Evolutionary conservation across 2,797 vertebrate genomes (phyloP).

Genomic region (Gymnoscopelus microlampas): DNA sequence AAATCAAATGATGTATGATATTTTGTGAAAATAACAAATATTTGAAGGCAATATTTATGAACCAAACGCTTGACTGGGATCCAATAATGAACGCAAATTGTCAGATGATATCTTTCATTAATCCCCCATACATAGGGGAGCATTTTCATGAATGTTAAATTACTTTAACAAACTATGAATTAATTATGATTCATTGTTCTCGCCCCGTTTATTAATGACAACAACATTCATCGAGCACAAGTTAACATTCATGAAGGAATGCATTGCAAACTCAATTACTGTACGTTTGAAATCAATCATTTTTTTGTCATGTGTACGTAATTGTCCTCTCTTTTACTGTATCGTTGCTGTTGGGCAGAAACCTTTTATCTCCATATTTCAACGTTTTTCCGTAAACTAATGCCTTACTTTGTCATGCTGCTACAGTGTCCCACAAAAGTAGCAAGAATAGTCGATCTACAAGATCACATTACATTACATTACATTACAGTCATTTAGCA

Average conservation of each 20-base stretch:
- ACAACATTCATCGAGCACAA: conserved; percentile 3
- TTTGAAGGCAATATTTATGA: too few relatives aligned
- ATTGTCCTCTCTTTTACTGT: too few relatives aligned
- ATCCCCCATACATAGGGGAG: conserved; percentile 14
- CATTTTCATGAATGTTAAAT: conserved; percentile 39
- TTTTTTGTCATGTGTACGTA: too few relatives aligned
- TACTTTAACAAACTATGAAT: conserved; percentile 39
- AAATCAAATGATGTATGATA: not conserved
- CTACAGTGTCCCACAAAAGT: not conserved
- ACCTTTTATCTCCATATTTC: too few relatives aligned
- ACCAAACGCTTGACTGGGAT: conserved; percentile 17
- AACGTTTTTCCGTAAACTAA: too few relatives aligned
- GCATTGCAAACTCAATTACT: conserved; percentile 28
- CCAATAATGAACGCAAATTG: conserved; percentile 18
- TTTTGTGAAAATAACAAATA: too few relatives aligned
- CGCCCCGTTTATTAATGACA: conserved; percentile 16
- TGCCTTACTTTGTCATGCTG: too few relatives aligned
- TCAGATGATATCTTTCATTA: conserved; percentile 39
- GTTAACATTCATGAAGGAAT: not conserved
- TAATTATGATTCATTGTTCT: conserved; percentile 24
- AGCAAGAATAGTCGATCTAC: not conserved
- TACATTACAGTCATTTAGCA: too few relatives aligned
- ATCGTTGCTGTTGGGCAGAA: too few relatives aligned
- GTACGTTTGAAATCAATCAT: conserved; percentile 15
- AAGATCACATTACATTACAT: too few relatives aligned